A percentile compares a stretch with the other conserved stretches of the same genome.
These are phyloP conservation scores for Onychomys arenicola DNA, from an alignment of 2,797 vertebrate genomes.

Conservation along the genomic window DNA sequence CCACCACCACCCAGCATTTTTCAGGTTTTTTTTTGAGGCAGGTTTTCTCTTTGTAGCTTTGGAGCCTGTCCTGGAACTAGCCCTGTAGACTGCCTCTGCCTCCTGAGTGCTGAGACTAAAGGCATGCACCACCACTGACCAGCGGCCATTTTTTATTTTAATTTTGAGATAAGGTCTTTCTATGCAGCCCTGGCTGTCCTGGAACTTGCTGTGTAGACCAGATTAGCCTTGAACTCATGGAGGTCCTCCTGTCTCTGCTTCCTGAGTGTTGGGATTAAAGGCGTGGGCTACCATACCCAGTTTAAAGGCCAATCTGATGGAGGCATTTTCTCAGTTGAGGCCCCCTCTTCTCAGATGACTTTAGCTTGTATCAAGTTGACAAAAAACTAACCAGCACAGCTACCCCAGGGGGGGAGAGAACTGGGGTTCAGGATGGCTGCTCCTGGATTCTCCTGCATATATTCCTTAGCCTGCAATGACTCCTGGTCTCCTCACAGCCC, in stretches of 20 bases:
- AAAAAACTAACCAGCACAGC: neutral
- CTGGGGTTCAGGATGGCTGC: neutral
- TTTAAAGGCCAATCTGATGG: neutral
- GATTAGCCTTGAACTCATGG: neutral
- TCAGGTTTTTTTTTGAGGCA: too few species aligned
- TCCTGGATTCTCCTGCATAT: neutral
- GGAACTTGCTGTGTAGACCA: neutral
- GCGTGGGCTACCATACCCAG: neutral
- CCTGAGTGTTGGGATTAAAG: neutral
- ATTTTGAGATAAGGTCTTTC: neutral
- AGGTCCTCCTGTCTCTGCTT: neutral
- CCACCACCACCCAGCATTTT: too few species aligned
- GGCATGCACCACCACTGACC: too few species aligned
- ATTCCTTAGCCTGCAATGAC: too few species aligned
- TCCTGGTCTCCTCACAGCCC: neutral
- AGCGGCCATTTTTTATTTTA: neutral
- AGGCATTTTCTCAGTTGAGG: neutral
- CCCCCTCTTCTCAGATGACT: neutral
- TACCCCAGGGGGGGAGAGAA: neutral
- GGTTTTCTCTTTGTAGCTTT: too few species aligned
- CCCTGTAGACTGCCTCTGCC: too few species aligned
- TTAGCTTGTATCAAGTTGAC: neutral
- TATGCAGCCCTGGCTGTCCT: neutral
- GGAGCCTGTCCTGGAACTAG: too few species aligned
- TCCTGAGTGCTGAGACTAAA: too few species aligned